Conservation (phyloP, 92 coral and sea anemone genomes). For the Anthopleura xanthogrammica region DNA sequence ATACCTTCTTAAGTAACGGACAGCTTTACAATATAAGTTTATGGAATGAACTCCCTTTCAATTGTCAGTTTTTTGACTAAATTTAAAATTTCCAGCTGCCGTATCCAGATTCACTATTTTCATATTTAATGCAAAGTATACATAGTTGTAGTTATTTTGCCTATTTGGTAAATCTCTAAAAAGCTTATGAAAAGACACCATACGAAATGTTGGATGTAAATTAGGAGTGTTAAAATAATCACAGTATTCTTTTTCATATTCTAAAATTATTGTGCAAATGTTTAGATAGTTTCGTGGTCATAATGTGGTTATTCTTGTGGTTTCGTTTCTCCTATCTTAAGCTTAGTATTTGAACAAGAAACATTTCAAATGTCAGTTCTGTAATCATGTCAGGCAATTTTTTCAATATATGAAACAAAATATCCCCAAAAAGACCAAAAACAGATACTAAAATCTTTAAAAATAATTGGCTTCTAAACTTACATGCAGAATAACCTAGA, state of each 20-base stretch:
- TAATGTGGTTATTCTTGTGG: not conserved
- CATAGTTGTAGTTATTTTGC: not conserved
- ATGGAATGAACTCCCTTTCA: not conserved
- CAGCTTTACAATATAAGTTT: not conserved
- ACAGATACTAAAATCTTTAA: not conserved
- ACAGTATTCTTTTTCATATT: not conserved
- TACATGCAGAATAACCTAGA: not conserved
- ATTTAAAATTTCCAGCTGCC: not conserved
- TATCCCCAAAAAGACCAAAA: not conserved
- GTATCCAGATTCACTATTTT: not conserved
- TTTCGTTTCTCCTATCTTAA: not conserved
- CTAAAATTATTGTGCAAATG: not conserved
- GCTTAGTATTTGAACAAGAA: not conserved
- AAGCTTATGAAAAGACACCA: not conserved
- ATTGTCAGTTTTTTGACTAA: not conserved
- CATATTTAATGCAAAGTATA: not conserved
- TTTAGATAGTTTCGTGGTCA: conserved; percentile 4
- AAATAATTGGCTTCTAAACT: not conserved
- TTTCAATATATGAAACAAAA: not conserved
- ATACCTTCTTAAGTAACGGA: not conserved
- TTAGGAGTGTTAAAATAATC: not conserved
- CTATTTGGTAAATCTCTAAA: not conserved
- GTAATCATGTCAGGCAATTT: not conserved
- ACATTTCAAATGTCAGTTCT: not conserved
- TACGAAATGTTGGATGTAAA: not conserved